A percentile compares a stretch with the other conserved stretches of the same genome.
Evolutionary conservation across 2,888 invertebrate species (phyloP).

Genomic region (Megastigmus dorsalis): DNA sequence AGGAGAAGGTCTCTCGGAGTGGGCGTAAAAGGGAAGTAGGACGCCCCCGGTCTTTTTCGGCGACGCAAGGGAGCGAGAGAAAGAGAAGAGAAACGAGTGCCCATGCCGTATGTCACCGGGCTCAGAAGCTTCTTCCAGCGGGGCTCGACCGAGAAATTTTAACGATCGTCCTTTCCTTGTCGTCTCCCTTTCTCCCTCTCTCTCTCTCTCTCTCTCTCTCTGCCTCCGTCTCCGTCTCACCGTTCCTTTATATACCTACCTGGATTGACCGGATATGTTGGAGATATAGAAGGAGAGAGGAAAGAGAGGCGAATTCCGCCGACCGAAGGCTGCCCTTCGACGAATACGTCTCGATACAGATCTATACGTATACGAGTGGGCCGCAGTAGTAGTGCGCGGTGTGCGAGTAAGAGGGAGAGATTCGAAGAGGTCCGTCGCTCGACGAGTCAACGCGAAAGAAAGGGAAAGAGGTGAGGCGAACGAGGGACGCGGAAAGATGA

Average conservation of each 20-base stretch:
- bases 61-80: constrained; percentile 11
- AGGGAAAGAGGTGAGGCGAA: not conserved
- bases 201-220: constrained; percentile 57
- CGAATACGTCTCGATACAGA: constrained; percentile 57
- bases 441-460: not conserved
- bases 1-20: constrained; percentile 39
- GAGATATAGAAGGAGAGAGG: constrained; percentile 35
- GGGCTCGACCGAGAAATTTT: constrained; percentile 65
- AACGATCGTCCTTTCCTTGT: constrained; percentile 67
- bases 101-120: constrained; percentile 60
- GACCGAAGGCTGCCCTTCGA: constrained; percentile 60
- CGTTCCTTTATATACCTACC: constrained; percentile 63
- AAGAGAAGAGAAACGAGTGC: too few relatives aligned
- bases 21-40: constrained; percentile 61
- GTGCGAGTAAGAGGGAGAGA: too few relatives aligned
- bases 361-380: too few relatives aligned
- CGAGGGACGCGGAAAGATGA: too few relatives aligned
- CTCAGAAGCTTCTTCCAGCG: constrained; percentile 49
- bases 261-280: constrained; percentile 55
- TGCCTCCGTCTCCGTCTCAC: constrained; percentile 35
- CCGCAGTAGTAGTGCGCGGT: too few relatives aligned
- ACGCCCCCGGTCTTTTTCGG: constrained; percentile 62
- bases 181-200: constrained; percentile 41
- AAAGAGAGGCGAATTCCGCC: constrained; percentile 62
- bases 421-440: not conserved